phyloP scores from a whole-genome alignment of 2,113 vertebrate genomes.

The Tragelaphus strepsiceros region DNA sequence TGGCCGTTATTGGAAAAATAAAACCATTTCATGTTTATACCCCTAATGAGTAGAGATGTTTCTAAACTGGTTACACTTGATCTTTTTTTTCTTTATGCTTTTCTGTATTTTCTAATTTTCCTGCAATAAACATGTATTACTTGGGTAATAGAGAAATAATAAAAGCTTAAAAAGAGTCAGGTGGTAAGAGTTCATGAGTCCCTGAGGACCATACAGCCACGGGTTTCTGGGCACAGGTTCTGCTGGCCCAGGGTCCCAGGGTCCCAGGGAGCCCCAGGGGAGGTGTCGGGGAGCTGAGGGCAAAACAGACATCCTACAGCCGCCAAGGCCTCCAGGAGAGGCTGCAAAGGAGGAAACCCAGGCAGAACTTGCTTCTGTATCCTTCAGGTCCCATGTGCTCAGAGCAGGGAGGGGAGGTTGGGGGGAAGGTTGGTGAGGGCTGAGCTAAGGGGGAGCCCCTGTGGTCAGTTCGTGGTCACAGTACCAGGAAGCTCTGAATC shows the following conservation, averaged over 20 bases:
- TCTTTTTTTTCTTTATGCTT: conserved; percentile 56
- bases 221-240: background rate
- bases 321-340: background rate
- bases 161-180: conserved; percentile 32
- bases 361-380: rapidly evolving
- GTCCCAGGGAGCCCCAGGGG: no score
- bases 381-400: background rate
- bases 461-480: rapidly evolving
- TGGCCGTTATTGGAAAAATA: conserved; percentile 46
- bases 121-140: conserved; percentile 38
- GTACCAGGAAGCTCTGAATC: rapidly evolving
- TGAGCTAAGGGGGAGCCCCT: background rate
- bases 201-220: background rate
- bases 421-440: background rate
- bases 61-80: conserved; percentile 57
- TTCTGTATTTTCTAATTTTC: conserved; percentile 68
- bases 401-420: rapidly evolving
- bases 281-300: background rate
- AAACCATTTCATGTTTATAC: conserved; percentile 23
- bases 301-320: background rate
- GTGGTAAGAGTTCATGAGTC: background rate
- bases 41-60: background rate
- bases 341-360: background rate
- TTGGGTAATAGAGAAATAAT: conserved; percentile 48
- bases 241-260: background rate